Percentiles rank a stretch among this genome's conserved stretches.
These are phyloP conservation scores for Acheta domesticus DNA, from an alignment of 2,888 invertebrate species.

Conservation along the genomic window DNA sequence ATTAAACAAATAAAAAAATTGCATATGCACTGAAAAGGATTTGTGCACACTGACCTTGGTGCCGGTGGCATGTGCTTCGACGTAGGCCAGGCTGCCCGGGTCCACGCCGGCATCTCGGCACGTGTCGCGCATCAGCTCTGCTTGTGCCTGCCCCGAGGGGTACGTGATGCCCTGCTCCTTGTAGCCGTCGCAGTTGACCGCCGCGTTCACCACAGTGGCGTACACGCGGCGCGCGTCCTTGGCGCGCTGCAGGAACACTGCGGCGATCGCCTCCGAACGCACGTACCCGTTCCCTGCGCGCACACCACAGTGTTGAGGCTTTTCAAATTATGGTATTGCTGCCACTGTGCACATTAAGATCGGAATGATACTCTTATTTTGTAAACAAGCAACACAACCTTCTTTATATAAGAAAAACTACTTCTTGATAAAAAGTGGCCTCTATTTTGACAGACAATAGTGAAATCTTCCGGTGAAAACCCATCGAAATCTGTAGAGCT, in stretches of 20 bases:
- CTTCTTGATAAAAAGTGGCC: too few relatives aligned
- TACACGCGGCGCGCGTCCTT: constrained; percentile 43
- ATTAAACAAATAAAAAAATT: not conserved
- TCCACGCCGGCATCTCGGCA: constrained; percentile 59
- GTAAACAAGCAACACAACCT: too few relatives aligned
- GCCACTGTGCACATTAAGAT: too few relatives aligned
- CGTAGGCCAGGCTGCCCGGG: constrained; percentile 56
- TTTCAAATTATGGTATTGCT: too few relatives aligned
- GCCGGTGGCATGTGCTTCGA: constrained; percentile 68
- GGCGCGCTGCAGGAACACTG: constrained; percentile 67
- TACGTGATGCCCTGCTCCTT: constrained; percentile 67
- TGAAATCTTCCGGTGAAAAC: too few relatives aligned
- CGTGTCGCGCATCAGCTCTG: constrained; percentile 51
- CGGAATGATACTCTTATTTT: too few relatives aligned
- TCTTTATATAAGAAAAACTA: too few relatives aligned
- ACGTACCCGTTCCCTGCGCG: constrained; percentile 64
- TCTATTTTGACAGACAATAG: too few relatives aligned
- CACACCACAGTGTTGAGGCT: too few relatives aligned
- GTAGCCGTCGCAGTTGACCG: constrained; percentile 59
- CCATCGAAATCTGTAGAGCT: too few relatives aligned
- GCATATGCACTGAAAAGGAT: not conserved
- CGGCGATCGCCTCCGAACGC: constrained; percentile 74
- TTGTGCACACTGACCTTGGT: constrained; percentile 47
- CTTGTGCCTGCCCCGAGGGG: constrained; percentile 56
- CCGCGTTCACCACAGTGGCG: constrained; percentile 53